Evolutionary conservation across 1,140 invertebrate species (phyloP).

Genomic region (Atta texana): DNA sequence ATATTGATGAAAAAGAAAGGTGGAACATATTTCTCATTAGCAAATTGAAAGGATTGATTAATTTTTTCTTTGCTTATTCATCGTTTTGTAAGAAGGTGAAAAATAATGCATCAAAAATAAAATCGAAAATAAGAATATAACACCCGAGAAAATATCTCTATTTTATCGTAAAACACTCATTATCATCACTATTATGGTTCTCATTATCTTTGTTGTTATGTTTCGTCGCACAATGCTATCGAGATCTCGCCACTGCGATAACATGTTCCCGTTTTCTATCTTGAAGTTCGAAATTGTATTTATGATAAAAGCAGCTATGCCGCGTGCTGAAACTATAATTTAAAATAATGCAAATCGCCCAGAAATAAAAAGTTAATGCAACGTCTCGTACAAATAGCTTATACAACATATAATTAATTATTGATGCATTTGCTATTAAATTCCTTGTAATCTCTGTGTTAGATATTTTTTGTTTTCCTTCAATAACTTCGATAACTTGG

Average conservation of each 20-base stretch:
- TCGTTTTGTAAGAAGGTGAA: not conserved
- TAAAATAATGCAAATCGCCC: slow-evolving; percentile 48
- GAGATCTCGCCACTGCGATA: slow-evolving; percentile 50
- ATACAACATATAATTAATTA: slow-evolving; percentile 14
- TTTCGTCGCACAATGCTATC: slow-evolving; percentile 43
- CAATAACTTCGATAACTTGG: not conserved
- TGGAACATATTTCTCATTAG: not conserved
- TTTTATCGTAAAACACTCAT: slow-evolving; percentile 46
- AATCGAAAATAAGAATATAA: not conserved
- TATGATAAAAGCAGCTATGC: slow-evolving; percentile 37
- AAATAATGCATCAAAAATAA: slow-evolving; percentile 19
- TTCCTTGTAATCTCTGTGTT: not conserved
- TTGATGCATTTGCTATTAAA: slow-evolving; percentile 35
- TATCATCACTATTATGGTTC: slow-evolving; percentile 48
- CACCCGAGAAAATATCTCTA: not conserved
- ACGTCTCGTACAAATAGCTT: not conserved
- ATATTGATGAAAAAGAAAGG: not conserved
- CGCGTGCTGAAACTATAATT: slow-evolving; percentile 17
- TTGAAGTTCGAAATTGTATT: slow-evolving; percentile 49
- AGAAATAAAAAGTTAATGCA: slow-evolving; percentile 1
- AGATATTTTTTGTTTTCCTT: not conserved
- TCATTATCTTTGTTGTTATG: slow-evolving; percentile 26
- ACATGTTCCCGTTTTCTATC: slow-evolving; percentile 46
- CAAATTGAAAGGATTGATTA: not conserved
- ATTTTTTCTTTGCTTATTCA: not conserved